These are phyloP conservation scores for Thalassoma bifasciatum DNA, from an alignment of 2,113 vertebrate species.

Conservation along the genomic window DNA sequence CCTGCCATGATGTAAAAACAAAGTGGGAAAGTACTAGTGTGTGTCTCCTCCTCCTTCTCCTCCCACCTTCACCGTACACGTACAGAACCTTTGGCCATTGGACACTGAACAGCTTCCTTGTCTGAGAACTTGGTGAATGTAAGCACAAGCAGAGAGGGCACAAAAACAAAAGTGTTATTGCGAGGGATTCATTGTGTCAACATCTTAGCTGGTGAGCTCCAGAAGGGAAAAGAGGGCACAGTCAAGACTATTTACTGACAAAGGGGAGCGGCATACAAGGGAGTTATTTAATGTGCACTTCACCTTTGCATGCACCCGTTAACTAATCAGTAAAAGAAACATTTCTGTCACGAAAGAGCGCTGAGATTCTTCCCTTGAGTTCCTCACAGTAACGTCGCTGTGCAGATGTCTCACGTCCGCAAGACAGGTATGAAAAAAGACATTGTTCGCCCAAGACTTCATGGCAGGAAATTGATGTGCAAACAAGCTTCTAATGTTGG, in stretches of 20 bases:
- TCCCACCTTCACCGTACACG: slow-evolving; percentile 32
- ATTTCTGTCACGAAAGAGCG: slow-evolving; percentile 75
- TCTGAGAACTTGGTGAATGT: slow-evolving; percentile 80
- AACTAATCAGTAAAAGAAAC: slow-evolving; percentile 78
- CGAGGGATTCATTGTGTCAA: slow-evolving; percentile 81
- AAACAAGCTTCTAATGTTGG: slow-evolving; percentile 51
- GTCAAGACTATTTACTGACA: slow-evolving; percentile 81
- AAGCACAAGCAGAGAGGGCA: slow-evolving; percentile 83
- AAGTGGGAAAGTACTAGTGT: slow-evolving; percentile 40
- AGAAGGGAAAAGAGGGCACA: slow-evolving; percentile 66
- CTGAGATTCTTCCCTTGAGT: slow-evolving; percentile 61
- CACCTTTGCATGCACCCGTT: slow-evolving; percentile 73
- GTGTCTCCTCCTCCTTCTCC: slow-evolving; percentile 37
- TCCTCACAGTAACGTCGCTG: slow-evolving; percentile 61
- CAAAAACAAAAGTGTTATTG: slow-evolving; percentile 85
- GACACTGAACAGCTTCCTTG: slow-evolving; percentile 73
- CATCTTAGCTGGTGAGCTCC: slow-evolving; percentile 60
- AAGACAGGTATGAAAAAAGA: slow-evolving; percentile 50
- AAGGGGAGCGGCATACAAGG: slow-evolving; percentile 62
- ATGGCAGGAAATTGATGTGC: slow-evolving; percentile 50
- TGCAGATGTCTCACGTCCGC: slow-evolving; percentile 32
- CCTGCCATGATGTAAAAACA: slow-evolving; percentile 35
- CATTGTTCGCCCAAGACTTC: slow-evolving; percentile 39
- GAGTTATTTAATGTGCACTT: slow-evolving; percentile 73
- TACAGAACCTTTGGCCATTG: slow-evolving; percentile 59